Conservation (phyloP, 2,888 invertebrate species). For the Ormia ochracea region DNA sequence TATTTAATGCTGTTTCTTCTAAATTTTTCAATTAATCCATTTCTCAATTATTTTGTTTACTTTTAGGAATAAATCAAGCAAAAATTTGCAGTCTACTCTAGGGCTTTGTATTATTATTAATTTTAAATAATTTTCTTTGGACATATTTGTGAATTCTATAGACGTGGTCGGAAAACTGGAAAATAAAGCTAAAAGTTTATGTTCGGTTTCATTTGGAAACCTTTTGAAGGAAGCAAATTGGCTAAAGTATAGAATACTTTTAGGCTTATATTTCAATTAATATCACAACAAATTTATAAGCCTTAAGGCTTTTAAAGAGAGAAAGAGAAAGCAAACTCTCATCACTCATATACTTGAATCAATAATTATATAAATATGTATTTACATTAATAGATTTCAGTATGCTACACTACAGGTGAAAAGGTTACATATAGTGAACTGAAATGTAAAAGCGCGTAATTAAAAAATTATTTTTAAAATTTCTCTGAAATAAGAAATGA, state of each 20-base stretch:
- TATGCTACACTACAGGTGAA: too few species aligned
- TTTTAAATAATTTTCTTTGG: neutral
- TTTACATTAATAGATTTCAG: too few species aligned
- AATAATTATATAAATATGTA: too few species aligned
- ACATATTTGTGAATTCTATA: neutral
- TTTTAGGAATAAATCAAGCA: neutral
- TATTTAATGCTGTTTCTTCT: neutral
- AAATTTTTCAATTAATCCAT: too few species aligned
- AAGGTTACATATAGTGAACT: too few species aligned
- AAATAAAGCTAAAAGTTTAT: neutral
- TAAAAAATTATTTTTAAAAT: too few species aligned
- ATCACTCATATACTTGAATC: neutral
- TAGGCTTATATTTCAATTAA: constrained; percentile 39
- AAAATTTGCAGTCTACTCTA: neutral
- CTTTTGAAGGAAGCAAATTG: neutral
- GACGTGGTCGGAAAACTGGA: neutral
- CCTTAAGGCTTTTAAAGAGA: constrained; percentile 15
- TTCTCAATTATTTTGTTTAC: neutral
- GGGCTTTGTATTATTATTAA: neutral
- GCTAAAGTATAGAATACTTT: neutral
- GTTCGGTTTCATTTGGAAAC: neutral
- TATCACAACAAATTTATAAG: constrained; percentile 34
- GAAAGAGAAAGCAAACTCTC: neutral
- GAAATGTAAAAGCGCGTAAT: too few species aligned
- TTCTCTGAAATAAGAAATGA: too few species aligned